A percentile compares a stretch with the other conserved stretches of the same genome.
Conservation (phyloP, 2,888 invertebrate genomes). For the Plutella xylostella region DNA sequence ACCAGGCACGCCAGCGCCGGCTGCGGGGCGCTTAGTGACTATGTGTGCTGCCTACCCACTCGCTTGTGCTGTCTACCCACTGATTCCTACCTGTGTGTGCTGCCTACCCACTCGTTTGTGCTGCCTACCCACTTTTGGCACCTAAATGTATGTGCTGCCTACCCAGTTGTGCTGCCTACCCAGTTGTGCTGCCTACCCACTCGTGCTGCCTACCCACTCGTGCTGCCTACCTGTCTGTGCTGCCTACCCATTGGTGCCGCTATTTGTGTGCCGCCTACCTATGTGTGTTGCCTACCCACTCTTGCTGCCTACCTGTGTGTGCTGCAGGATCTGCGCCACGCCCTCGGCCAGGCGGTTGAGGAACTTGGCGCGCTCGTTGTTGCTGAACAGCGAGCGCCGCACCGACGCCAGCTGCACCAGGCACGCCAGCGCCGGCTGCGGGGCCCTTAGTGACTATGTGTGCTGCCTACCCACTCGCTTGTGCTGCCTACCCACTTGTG, state of each 20-base stretch:
- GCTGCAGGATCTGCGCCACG: slow-evolving; percentile 91
- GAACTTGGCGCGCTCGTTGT: slow-evolving; percentile 92
- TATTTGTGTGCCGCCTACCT: not conserved
- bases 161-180: too few species aligned
- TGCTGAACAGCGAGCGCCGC: slow-evolving; percentile 92
- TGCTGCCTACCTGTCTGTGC: too few species aligned
- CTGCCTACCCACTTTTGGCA: not conserved
- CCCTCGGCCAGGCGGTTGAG: slow-evolving; percentile 92
- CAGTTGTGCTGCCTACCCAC: too few species aligned
- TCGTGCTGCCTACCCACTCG: too few species aligned
- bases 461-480: too few species aligned
- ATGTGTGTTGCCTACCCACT: slow-evolving; percentile 74
- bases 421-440: slow-evolving; percentile 92
- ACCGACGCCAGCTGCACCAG: slow-evolving; percentile 96
- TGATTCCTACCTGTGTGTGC: not conserved
- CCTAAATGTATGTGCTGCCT: too few species aligned
- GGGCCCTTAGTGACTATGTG: too few species aligned
- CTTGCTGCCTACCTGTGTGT: slow-evolving; percentile 92
- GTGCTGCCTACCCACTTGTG: too few species aligned
- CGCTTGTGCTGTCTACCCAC: slow-evolving; percentile 32
- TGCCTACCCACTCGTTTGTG: too few species aligned
- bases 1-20: slow-evolving; percentile 94
- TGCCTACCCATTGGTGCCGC: not conserved
- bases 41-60: too few species aligned
- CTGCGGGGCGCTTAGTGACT: too few species aligned